Evolutionary conservation across 2,113 vertebrate genomes (phyloP), one percentile per base, ranked within the genome.

Genomic region (Callorhinus ursinus): DNA sequence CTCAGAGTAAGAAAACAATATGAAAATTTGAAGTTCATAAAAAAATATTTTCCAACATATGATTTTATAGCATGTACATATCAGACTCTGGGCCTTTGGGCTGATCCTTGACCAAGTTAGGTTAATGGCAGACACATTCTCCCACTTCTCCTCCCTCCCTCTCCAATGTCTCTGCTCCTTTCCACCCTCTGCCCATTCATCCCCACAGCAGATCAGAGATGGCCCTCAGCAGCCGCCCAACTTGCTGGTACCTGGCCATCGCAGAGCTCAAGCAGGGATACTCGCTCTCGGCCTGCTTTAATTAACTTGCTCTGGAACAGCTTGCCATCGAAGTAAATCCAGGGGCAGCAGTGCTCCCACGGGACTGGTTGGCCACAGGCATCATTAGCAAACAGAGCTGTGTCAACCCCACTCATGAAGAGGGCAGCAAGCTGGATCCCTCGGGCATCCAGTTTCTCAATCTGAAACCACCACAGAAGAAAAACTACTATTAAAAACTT

Each of bases 301-400:
- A 99, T 98, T 92, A 99, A 98, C 98, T 99, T 99, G 99, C 99
- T 99, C 98, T 99, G 99, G 98, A 99, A 99, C 96, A 99, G 98
- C 97, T 99, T 99, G 89, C 99, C 99, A n/a, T 99, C 99, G 14
- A 99, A 99, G 98, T 99, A 99, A 97, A 99, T 99, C 99, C 99
- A 99, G 77, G 99, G 99, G 90, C 99, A 99, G 98, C 99, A 99
- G 98, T 99, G 99, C 96, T 99, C 99, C 99, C 99, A 99, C 19
- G 99, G 99, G 92, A 99, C 98, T 33, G 99, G 99, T 98, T 99
- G 99, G 61, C 99, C 99, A 33, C 99, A 99, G 88, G 99, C 99
- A 53, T 99, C 99, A 39, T 99, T 99, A 97, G 99, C 99, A 97
- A 99, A 99, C 63, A 99, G 99, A 33, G 99, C 99, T 5, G 99